Base-by-base conservation (phyloP, 92 coral and sea anemone species). In the Zoanthus sansibaricus region DNA sequence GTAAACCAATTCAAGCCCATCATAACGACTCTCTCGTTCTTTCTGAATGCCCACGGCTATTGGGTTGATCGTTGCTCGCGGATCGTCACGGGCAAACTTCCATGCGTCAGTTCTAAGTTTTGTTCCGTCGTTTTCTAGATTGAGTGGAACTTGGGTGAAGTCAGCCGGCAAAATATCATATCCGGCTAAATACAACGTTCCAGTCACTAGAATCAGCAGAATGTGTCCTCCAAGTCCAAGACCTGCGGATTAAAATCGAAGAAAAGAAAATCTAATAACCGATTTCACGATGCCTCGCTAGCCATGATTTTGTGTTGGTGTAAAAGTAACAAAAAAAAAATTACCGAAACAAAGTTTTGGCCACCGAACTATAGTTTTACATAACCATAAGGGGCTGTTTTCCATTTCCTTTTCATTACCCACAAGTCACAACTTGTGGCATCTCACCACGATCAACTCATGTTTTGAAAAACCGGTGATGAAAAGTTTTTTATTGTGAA, bases 31-130 rank as follows among this genome's bases (percentile, higher is more conserved):
- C 66, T 90, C 85, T 15, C 98, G 77, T 77, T 96, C 95, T 73
- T 72, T 70, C 48, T 94, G 97, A 45, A 76, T 88, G 51, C 98
- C 97, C 32, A 94, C 98, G 47, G 92, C 86, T 31, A 92, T 80
- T 5, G 98, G 94, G 73, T 93, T 96, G 46, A 96, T 76, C 33
- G 92, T 96, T 44, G 92, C 98, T 33, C 93, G 90, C 15, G 93
- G 88, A 77, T 94, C 95, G 75, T 96, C 98, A 61, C 98, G 94
- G 46, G 91, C 98, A 76, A 92, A 96, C 37, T 93, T 94, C 98
- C 98, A 96, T 1, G 98, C 98, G 78, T 96, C 98, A n/a, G 96
- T 95, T 48, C 98, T 88, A 17, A 96, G 93, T 77, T 96, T 96
- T 21, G 98, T 91, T 76, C 83, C 92, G 76, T 94, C 98, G 45